Conservation (phyloP, 2,888 invertebrate genomes). For the Miltochrista miniata region DNA sequence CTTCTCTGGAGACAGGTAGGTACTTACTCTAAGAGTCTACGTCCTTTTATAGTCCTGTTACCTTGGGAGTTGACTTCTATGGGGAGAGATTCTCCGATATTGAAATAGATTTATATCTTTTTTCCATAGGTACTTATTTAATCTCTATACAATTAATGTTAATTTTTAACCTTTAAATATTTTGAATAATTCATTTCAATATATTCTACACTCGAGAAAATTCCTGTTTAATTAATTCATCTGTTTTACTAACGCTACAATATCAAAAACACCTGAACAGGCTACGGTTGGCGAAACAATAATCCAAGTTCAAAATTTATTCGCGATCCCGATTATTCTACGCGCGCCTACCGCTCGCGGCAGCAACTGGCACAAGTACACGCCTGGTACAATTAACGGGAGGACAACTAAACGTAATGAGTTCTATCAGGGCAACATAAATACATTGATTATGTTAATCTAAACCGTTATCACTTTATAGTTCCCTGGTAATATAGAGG, state of each 20-base stretch:
- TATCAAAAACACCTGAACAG: slow-evolving; percentile 67
- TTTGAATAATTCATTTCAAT: no score
- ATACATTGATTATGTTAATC: slow-evolving; percentile 40
- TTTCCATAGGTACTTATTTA: no score
- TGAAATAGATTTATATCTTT: no score
- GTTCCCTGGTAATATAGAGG: slow-evolving; percentile 13
- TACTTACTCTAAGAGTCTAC: no score
- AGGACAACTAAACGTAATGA: slow-evolving; percentile 38
- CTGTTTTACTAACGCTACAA: slow-evolving; percentile 52
- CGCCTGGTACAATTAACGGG: slow-evolving; percentile 7
- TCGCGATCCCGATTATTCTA: slow-evolving; percentile 51
- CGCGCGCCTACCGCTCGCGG: slow-evolving; percentile 42
- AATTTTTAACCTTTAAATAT: no score
- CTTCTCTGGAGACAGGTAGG: no score
- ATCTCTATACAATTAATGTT: no score
- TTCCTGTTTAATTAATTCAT: no score
- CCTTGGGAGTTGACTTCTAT: no score
- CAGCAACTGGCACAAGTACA: slow-evolving; percentile 9
- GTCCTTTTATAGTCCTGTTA: no score
- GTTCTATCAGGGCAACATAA: slow-evolving; percentile 43
- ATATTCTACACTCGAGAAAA: no score
- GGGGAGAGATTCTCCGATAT: no score
- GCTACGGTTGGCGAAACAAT: slow-evolving; percentile 62
- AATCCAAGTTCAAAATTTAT: slow-evolving; percentile 55
- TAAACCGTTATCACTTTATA: slow-evolving; percentile 28